These are phyloP conservation scores for Apocrypta bakeri DNA, from an alignment of 1,140 invertebrate species.

Conservation along the genomic window DNA sequence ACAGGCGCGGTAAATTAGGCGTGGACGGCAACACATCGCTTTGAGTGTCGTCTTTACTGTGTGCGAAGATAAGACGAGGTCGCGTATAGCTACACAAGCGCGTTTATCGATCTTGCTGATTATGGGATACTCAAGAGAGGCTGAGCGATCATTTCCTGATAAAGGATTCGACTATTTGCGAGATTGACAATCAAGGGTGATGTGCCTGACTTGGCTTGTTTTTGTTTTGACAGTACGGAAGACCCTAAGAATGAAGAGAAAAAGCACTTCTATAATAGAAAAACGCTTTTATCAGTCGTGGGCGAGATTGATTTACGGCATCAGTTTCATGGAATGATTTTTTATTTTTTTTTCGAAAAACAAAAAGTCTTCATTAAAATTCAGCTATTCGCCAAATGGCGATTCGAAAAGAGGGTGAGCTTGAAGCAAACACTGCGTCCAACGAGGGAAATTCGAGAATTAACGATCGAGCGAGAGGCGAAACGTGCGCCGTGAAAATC, in stretches of 20 bases:
- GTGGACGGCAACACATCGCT: slow-evolving; percentile 3
- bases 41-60: background rate
- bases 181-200: background rate
- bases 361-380: background rate
- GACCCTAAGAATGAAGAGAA: background rate
- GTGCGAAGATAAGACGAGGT: background rate
- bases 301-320: no score
- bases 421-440: background rate
- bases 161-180: background rate
- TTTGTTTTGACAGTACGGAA: background rate
- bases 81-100: background rate
- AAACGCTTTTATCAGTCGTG: no score
- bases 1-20: slow-evolving; percentile 47
- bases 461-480: slow-evolving; percentile 4
- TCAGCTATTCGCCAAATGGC: background rate
- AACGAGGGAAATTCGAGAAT: slow-evolving; percentile 18
- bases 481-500: slow-evolving; percentile 21
- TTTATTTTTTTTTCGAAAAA: background rate
- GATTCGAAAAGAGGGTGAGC: background rate
- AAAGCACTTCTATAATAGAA: background rate
- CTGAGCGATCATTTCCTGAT: background rate
- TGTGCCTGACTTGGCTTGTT: background rate
- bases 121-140: background rate
- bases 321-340: no score
- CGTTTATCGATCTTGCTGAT: slow-evolving; percentile 42